Conservation (phyloP, 2,113 vertebrate genomes). For the Ranitomeya imitator region DNA sequence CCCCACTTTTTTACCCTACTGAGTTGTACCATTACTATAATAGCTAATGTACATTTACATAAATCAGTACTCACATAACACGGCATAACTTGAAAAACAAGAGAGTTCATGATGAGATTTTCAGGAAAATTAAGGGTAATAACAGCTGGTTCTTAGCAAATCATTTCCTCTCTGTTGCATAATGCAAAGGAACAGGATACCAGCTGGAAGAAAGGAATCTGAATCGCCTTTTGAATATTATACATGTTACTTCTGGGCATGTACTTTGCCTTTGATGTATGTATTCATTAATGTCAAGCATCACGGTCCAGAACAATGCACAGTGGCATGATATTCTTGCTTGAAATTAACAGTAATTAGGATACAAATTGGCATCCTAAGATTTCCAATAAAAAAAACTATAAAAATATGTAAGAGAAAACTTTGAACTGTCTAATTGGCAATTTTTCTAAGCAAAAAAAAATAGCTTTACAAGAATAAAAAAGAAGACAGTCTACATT, state of each 20-base stretch:
- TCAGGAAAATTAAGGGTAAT: constrained; percentile 1
- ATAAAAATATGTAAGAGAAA: background rate
- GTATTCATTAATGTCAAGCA: constrained; percentile 42
- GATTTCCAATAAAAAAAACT: background rate
- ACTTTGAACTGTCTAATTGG: background rate
- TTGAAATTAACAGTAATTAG: background rate
- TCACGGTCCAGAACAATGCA: constrained; percentile 4
- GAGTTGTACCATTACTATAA: too few species aligned
- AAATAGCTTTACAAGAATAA: too few species aligned
- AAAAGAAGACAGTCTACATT: too few species aligned
- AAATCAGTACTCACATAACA: background rate
- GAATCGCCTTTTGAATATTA: constrained; percentile 40
- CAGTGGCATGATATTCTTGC: constrained; percentile 3
- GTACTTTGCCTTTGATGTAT: constrained; percentile 27
- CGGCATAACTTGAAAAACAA: background rate
- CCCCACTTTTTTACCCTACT: too few species aligned
- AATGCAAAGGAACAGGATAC: constrained; percentile 36
- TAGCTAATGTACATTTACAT: background rate
- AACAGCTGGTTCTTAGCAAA: constrained; percentile 28
- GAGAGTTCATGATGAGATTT: background rate
- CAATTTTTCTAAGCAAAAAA: background rate
- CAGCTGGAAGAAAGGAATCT: constrained; percentile 28
- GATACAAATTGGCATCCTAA: background rate
- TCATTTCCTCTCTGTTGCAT: constrained; percentile 36
- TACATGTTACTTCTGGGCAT: constrained; percentile 38